Percentiles rank a stretch among this genome's conserved stretches.
phyloP scores from a whole-genome alignment of 2,113 vertebrate species.

The Pycnonotus jocosus region DNA sequence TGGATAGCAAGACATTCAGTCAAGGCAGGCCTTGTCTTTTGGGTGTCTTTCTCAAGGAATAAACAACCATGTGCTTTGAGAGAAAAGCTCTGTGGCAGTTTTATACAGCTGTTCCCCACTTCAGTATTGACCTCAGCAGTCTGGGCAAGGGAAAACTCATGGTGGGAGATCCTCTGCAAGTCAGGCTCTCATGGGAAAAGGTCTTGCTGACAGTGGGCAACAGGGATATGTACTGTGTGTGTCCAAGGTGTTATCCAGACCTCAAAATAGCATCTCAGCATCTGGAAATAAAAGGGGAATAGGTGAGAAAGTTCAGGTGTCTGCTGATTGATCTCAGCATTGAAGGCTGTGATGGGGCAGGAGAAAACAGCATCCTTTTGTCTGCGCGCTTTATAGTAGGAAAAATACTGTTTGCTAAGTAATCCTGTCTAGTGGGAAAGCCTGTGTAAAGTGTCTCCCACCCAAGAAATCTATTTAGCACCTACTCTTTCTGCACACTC shows the following conservation, averaged over 20 bases:
- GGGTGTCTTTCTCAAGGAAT: neutral
- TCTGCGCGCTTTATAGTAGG: neutral
- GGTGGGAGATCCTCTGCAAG: neutral
- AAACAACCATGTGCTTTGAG: neutral
- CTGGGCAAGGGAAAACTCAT: neutral
- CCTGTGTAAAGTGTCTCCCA: neutral
- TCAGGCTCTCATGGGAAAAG: neutral
- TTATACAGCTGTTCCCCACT: neutral
- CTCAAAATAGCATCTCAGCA: conserved; percentile 72
- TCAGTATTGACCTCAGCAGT: neutral
- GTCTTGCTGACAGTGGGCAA: conserved; percentile 49
- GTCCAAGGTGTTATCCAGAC: conserved; percentile 75
- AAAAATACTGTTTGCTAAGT: neutral
- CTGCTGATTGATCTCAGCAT: neutral
- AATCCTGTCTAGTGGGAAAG: neutral
- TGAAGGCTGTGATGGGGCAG: neutral
- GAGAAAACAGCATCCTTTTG: neutral
- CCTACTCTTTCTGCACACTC: neutral
- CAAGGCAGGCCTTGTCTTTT: neutral
- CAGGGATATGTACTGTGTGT: neutral
- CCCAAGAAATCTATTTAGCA: neutral
- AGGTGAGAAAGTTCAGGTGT: neutral
- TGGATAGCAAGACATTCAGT: neutral
- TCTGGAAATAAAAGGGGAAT: conserved; percentile 46
- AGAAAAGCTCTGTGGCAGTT: neutral